Conservation (phyloP, 2,797 vertebrate species). For the Lutjanus argentimaculatus region DNA sequence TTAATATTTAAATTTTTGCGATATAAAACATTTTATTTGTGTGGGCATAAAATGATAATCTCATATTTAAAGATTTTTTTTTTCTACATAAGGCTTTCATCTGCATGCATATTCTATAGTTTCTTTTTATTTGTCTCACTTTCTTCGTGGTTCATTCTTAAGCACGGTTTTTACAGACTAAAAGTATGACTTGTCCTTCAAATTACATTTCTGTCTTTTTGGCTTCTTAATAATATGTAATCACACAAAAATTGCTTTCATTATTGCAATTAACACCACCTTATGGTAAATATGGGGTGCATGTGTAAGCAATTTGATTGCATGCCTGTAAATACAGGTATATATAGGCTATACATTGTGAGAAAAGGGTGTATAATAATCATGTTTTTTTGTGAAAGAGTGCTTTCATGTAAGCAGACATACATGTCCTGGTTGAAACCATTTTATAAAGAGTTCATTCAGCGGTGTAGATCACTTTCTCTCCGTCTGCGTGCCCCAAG, state of each 20-base stretch:
- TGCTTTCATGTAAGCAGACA: constrained; percentile 31
- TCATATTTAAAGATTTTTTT: background rate
- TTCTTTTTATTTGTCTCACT: constrained; percentile 17
- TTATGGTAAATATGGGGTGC: constrained; percentile 10
- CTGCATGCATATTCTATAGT: background rate
- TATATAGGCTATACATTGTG: background rate
- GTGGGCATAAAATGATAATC: background rate
- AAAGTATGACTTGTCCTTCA: constrained; percentile 6
- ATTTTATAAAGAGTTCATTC: constrained; percentile 65
- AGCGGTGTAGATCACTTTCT: constrained; percentile 70
- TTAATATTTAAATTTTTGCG: background rate
- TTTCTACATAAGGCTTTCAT: background rate
- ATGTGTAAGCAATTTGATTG: constrained; percentile 17
- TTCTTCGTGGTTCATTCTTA: background rate
- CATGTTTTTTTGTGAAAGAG: constrained; percentile 6
- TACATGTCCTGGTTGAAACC: constrained; percentile 25
- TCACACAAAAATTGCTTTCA: constrained; percentile 18
- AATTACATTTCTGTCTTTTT: constrained; percentile 18
- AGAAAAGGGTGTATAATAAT: constrained; percentile 3
- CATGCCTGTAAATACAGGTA: constrained; percentile 7
- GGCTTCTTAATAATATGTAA: constrained; percentile 26
- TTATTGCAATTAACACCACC: constrained; percentile 13
- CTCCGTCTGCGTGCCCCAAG: constrained; percentile 89
- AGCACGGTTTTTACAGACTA: background rate
- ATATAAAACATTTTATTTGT: constrained; percentile 1